A percentile compares a stretch with the other conserved stretches of the same genome.
Evolutionary conservation across 2,113 vertebrate genomes (phyloP).

Genomic region (Pluvianellus socialis): DNA sequence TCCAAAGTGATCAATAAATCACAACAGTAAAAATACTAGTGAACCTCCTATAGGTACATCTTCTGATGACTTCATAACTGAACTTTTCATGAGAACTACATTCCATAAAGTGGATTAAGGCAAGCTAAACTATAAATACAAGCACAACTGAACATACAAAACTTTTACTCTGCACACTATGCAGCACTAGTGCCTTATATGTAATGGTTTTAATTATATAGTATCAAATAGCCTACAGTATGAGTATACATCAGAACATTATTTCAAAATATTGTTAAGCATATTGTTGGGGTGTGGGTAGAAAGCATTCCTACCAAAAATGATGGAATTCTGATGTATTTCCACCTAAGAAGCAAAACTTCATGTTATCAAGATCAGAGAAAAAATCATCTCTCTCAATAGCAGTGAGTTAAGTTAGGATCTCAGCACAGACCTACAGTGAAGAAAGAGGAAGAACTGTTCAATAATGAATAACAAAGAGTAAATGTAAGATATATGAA

Average conservation of each 20-base stretch:
- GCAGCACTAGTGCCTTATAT: background rate
- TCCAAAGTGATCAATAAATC: background rate
- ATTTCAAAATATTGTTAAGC: background rate
- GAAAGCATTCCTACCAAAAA: background rate
- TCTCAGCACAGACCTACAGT: background rate
- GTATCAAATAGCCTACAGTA: background rate
- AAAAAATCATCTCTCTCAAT: background rate
- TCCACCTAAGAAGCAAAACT: background rate
- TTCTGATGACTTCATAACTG: background rate
- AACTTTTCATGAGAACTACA: background rate
- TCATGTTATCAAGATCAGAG: background rate
- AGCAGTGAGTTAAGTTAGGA: background rate
- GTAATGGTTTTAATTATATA: background rate
- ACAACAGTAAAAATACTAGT: background rate
- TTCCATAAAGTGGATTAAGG: background rate
- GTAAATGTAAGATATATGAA: background rate
- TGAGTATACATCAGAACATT: background rate
- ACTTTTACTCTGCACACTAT: background rate
- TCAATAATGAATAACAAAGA: background rate
- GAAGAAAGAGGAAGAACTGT: background rate
- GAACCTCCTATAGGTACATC: background rate
- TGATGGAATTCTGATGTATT: background rate
- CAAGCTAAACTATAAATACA: background rate
- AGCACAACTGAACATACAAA: background rate
- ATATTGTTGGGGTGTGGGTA: rapidly evolving